Percentiles rank a stretch among this genome's conserved stretches.
phyloP scores from a whole-genome alignment of 2,113 vertebrate species.

The Phoxinus phoxinus region DNA sequence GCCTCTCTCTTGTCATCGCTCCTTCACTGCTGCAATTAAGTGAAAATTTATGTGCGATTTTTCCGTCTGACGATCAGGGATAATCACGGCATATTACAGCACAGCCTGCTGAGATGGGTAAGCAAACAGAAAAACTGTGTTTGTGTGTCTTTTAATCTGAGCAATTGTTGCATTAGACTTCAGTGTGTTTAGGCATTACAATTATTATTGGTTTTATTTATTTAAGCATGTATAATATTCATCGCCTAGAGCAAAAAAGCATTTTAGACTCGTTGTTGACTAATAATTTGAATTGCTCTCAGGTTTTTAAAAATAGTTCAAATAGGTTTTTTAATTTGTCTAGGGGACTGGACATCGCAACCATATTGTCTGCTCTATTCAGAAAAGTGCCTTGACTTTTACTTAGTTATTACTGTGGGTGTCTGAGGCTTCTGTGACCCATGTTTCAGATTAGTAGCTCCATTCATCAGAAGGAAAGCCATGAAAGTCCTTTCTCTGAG shows the following conservation, averaged over 20 bases:
- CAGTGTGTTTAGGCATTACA: slow-evolving; percentile 5
- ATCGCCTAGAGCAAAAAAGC: background rate
- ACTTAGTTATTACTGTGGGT: background rate
- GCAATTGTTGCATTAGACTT: slow-evolving; percentile 33
- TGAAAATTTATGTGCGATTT: slow-evolving; percentile 52
- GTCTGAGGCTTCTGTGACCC: background rate
- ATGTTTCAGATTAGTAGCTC: slow-evolving; percentile 6
- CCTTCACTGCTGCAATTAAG: slow-evolving; percentile 48
- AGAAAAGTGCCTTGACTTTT: background rate
- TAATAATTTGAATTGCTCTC: no score
- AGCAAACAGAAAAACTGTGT: slow-evolving; percentile 52
- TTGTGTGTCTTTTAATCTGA: slow-evolving; percentile 28
- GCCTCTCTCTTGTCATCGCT: slow-evolving; percentile 3
- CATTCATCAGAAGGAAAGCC: slow-evolving; percentile 40
- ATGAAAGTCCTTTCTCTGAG: slow-evolving; percentile 24
- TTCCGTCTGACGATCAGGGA: slow-evolving; percentile 53
- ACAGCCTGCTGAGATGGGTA: slow-evolving; percentile 58
- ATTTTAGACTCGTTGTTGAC: background rate
- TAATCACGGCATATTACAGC: slow-evolving; percentile 51
- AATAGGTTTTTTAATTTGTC: no score
- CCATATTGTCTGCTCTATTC: background rate
- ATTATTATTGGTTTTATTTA: background rate
- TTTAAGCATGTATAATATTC: background rate
- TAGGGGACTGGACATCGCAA: no score
- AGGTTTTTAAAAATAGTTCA: no score